phyloP scores from a whole-genome alignment of 2,888 invertebrate species.

The Apodemia hepburni region DNA sequence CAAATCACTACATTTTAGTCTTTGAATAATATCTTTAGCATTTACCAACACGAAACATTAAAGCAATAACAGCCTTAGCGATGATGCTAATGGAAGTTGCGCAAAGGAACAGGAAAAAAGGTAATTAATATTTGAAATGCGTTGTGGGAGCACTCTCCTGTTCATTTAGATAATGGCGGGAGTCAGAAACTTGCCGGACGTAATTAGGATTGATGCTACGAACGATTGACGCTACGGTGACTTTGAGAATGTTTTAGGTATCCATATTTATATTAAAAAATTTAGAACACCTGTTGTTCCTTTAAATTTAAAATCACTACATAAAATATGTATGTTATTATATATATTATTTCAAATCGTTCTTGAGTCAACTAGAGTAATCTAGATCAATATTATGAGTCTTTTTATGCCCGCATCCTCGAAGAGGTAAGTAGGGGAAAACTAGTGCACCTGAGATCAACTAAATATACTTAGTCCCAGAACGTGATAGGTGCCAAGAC shows the following conservation, averaged over 20 bases:
- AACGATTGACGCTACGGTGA: slow-evolving; percentile 40
- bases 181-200: slow-evolving; percentile 46
- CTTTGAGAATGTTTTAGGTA: slow-evolving; percentile 28
- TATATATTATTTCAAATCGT: background rate
- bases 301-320: background rate
- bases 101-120: slow-evolving; percentile 9
- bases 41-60: slow-evolving; percentile 1
- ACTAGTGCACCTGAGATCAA: no score
- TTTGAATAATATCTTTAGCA: background rate
- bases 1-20: background rate
- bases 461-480: no score
- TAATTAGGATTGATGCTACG: slow-evolving; percentile 60
- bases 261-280: slow-evolving; percentile 19
- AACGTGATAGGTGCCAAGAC: no score
- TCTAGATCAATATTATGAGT: no score
- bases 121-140: slow-evolving; percentile 12
- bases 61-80: background rate
- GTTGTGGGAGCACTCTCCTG: background rate
- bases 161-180: slow-evolving; percentile 62
- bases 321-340: background rate
- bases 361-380: background rate
- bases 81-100: background rate
- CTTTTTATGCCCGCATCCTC: no score
- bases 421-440: no score
- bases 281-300: background rate